Evolutionary conservation across 2,888 invertebrate genomes (phyloP), one percentile per base, ranked within the genome.

Genomic region (Marasmarcha lunaedactyla): DNA sequence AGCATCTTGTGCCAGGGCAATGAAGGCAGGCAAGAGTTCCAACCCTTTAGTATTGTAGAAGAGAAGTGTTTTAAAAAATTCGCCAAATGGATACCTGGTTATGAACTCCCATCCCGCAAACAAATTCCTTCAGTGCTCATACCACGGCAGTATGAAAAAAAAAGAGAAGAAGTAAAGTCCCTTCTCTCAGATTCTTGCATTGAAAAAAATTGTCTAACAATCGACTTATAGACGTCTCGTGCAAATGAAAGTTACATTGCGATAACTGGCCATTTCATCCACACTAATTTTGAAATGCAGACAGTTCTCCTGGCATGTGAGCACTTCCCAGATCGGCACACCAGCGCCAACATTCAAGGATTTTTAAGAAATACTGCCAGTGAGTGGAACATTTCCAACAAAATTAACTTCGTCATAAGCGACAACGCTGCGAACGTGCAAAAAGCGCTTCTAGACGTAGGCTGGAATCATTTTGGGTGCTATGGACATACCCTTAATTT

Each of bases 191-290:
- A n/a, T n/a, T n/a, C n/a, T n/a, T n/a, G n/a, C n/a, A n/a, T n/a
- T n/a, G n/a, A n/a, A n/a, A n/a, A n/a, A n/a, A n/a, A n/a, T n/a
- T 52, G 52, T 30, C 14, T 57, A 2, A 55, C 55, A n/a, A n/a
- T n/a, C 1, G 55, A 59, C 38, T 36, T 50, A 15, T 58, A 56
- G 55, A 55, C 54, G 0, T 56, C 59, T 1, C 26, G 42, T 2
- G 35, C 14, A 3, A 51, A 36, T 11, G 51, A 55, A 6, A 35
- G 39, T 2, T 54, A 46, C 37, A 43, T 57, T 1, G 53, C 51
- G 0, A 14, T 51, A 1, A 59, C 56, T 1, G 55, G 49, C 0
- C 55, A 56, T 38, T 57, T 49, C 39, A 11, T 57, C 12, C 50
- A 42, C 0, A 37, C 49, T 2, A 41, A 49, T 11, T 30, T 53